Conservation (phyloP, 2,797 vertebrate species). For the Anguilla marmorata region DNA sequence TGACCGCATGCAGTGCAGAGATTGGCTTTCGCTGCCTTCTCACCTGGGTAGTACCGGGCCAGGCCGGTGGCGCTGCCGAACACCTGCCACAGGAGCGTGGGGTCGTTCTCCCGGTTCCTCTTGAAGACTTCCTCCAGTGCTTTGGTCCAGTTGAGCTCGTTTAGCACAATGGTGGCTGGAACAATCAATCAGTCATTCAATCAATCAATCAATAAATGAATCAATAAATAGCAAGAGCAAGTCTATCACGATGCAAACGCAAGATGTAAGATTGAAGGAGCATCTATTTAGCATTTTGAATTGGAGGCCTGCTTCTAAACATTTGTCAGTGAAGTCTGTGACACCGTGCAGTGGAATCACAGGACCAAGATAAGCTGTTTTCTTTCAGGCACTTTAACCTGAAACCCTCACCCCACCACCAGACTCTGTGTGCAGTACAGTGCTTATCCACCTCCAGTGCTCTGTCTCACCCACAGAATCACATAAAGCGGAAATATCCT, state of each 20-base stretch:
- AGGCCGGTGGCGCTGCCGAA: constrained; percentile 94
- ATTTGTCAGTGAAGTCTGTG: too few species aligned
- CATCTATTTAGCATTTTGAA: not conserved
- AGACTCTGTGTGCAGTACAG: not conserved
- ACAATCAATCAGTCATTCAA: not conserved
- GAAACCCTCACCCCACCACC: not conserved
- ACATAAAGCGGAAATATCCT: not conserved
- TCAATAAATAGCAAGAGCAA: not conserved
- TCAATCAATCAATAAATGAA: not conserved
- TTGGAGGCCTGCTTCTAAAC: not conserved
- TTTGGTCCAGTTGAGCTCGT: constrained; percentile 94
- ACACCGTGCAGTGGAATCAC: constrained; percentile 17
- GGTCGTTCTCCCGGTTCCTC: constrained; percentile 87
- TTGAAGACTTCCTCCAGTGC: constrained; percentile 88
- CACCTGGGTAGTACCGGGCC: constrained; percentile 88
- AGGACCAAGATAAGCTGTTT: constrained; percentile 18
- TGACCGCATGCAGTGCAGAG: too few species aligned
- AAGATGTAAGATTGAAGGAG: constrained; percentile 14
- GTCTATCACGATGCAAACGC: not conserved
- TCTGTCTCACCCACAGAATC: not conserved
- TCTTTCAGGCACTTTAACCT: not conserved
- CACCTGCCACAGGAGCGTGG: constrained; percentile 91
- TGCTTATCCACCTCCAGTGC: not conserved
- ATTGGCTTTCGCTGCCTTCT: constrained; percentile 12
- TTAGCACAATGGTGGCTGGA: constrained; percentile 86